Percentiles rank a stretch among this genome's conserved stretches.
Conservation (phyloP, 2,888 invertebrate genomes). For the Hydriomena furcata region DNA sequence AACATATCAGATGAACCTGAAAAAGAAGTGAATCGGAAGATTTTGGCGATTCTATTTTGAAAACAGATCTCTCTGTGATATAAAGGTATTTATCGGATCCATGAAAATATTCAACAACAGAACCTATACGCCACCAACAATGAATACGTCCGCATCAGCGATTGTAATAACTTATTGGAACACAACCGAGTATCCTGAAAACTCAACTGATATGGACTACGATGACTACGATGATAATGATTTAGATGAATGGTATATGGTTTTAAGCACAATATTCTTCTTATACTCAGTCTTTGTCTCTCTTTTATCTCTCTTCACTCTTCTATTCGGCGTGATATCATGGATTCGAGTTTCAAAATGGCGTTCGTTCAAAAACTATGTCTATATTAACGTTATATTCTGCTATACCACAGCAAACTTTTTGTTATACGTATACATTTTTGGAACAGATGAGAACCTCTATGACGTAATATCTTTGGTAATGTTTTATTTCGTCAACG, state of each 20-base stretch:
- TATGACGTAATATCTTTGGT: background rate
- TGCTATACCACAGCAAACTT: conserved; percentile 11
- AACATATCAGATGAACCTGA: too few species aligned
- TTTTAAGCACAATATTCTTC: background rate
- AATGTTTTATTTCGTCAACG: conserved; percentile 17
- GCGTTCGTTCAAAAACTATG: conserved; percentile 24
- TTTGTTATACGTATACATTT: background rate
- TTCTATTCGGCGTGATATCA: conserved; percentile 15
- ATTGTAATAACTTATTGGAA: background rate
- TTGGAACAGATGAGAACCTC: too few species aligned
- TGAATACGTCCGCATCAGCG: conserved; percentile 3
- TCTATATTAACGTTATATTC: conserved; percentile 18
- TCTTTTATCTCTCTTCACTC: conserved; percentile 10
- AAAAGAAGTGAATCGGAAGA: too few species aligned
- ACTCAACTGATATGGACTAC: background rate
- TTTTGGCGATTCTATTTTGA: background rate
- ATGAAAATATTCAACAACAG: background rate
- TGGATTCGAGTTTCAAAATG: conserved; percentile 19
- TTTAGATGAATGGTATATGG: background rate
- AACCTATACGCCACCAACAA: background rate
- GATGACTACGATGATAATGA: background rate
- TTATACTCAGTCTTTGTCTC: background rate
- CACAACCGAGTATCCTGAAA: background rate
- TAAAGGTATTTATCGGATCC: background rate
- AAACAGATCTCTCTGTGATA: background rate